These are phyloP conservation scores for Mormyrus proboscirostris DNA, from an alignment of 2,797 vertebrate genomes.

Conservation along the genomic window DNA sequence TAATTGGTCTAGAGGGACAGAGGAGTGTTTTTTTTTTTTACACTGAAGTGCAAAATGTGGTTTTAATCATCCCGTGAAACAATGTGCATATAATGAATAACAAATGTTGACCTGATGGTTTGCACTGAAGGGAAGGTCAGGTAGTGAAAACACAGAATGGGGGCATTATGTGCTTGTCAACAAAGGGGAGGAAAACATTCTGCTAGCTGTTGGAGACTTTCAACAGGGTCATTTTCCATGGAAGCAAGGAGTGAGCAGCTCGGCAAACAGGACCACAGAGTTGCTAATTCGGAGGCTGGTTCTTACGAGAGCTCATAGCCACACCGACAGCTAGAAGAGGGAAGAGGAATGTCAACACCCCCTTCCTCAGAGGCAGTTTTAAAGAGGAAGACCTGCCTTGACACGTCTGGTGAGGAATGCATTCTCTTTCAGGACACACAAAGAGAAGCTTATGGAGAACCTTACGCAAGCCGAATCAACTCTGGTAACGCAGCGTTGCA, in stretches of 20 bases:
- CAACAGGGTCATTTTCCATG: not conserved
- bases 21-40: not conserved
- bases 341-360: conserved; percentile 44
- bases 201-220: not conserved
- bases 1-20: conserved; percentile 1
- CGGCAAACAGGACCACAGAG: not conserved
- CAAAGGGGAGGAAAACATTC: conserved; percentile 7
- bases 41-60: not conserved
- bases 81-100: not conserved
- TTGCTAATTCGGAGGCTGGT: not conserved
- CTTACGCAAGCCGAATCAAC: conserved; percentile 19
- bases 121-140: not conserved
- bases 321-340: not conserved
- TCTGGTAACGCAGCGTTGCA: not conserved
- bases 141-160: not conserved
- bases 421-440: conserved; percentile 28
- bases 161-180: conserved; percentile 6
- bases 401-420: conserved; percentile 59
- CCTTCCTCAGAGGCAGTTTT: conserved; percentile 42
- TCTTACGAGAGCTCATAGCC: conserved; percentile 19
- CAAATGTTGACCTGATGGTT: not conserved
- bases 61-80: conserved; percentile 14
- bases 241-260: not conserved
- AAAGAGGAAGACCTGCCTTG: conserved; percentile 44
- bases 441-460: conserved; percentile 23